phyloP scores from a whole-genome alignment of 2,888 invertebrate genomes.

The Rhingia rostrata region DNA sequence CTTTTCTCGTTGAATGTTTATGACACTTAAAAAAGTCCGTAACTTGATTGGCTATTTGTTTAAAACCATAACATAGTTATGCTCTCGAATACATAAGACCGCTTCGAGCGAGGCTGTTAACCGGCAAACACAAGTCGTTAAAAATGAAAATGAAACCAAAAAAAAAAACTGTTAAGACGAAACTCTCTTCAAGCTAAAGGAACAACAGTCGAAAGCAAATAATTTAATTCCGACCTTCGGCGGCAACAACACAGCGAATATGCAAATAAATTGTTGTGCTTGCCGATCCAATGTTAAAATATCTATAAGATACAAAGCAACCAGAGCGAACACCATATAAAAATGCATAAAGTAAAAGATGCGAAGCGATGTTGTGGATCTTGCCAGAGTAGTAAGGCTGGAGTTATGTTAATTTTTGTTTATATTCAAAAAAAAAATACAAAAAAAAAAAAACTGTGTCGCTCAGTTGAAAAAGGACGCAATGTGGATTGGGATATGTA shows the following conservation, averaged over 20 bases:
- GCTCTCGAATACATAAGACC: slow-evolving; percentile 42
- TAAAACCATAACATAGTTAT: slow-evolving; percentile 57
- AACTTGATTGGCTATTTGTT: slow-evolving; percentile 63
- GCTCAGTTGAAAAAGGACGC: slow-evolving; percentile 5
- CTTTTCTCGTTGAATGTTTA: slow-evolving; percentile 2
- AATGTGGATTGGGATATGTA: slow-evolving; percentile 49
- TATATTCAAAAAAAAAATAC: slow-evolving; percentile 3
- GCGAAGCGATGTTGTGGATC: slow-evolving; percentile 45
- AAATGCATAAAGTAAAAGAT: slow-evolving; percentile 61
- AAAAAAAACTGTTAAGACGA: not conserved
- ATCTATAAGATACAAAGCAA: slow-evolving; percentile 60
- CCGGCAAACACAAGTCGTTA: slow-evolving; percentile 43
- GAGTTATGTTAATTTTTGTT: slow-evolving; percentile 33
- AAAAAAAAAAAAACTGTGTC: not conserved
- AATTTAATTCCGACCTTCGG: slow-evolving; percentile 72
- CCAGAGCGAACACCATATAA: slow-evolving; percentile 28
- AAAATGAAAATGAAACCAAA: slow-evolving; percentile 13
- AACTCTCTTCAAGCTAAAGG: slow-evolving; percentile 20
- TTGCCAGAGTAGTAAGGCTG: slow-evolving; percentile 25
- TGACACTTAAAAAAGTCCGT: slow-evolving; percentile 17
- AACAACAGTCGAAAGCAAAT: slow-evolving; percentile 46
- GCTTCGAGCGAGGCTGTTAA: slow-evolving; percentile 64
- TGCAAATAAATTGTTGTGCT: slow-evolving; percentile 67
- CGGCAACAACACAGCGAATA: slow-evolving; percentile 61
- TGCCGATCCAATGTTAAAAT: slow-evolving; percentile 41